Base-by-base conservation (phyloP, 2,113 vertebrate genomes). In the Parus major region DNA sequence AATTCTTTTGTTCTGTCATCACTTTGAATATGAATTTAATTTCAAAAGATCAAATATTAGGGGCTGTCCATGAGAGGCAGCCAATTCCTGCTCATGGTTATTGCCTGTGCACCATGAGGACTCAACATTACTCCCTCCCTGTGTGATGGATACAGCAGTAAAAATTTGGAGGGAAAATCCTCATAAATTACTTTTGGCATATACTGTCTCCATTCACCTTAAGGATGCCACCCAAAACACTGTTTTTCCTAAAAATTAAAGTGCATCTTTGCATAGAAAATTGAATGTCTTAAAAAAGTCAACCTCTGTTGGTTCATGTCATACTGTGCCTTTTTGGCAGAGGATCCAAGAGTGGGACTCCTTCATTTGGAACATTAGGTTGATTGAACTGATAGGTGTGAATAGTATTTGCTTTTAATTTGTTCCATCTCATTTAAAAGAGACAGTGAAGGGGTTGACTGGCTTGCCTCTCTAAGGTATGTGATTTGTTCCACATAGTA, bases 111-210 rank as follows among this genome's bases (percentile, higher is more conserved):
- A 36, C n/a, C 12, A 13, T 19, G 0, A 5, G 13, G 60, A 23
- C 18, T 87, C 49, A 21, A 31, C 49, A n/a, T 50, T 0, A 0
- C 42, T 82, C 29, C 9, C 1, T 91, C 23, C 29, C 35, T 39
- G 5, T n/a, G 29, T 2, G 2, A 68, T 52, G 36, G n/a, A 19
- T 52, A n/a, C 0, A 0, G 39, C 23, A 35, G 29, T 31, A 50
- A 50, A 39, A 35, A 46, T 44, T 76, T 42, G 42, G 33, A 79
- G 39, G 23, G 7, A 64, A 87, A 85, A 56, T 46, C 21, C 6
- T 61, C 82, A 52, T 11, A 10, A 52, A 15, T 72, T 18, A 19
- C 31, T 76, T 14, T 28, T 65, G n/a, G 19, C 16, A 18, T 79
- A 36, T 60, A 24, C 28, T 57, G 19, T 29, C 33, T 82, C 17